Percentiles rank a stretch among this genome's conserved stretches.
Conservation (phyloP, 2,888 invertebrate genomes). For the Platerodrilus igneus region DNA sequence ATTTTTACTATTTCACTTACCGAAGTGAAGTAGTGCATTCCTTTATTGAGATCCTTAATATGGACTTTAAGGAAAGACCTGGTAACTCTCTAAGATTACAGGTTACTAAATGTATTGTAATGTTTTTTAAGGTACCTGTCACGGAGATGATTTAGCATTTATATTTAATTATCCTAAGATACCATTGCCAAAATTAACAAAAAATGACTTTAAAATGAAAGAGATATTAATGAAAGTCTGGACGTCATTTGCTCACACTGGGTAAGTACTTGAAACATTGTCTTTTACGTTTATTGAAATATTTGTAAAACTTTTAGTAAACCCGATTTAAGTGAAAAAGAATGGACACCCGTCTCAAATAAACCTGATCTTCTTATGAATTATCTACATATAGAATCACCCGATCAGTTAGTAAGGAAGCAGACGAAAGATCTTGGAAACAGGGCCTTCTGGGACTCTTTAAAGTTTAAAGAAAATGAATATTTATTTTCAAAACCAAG, state of each 20-base stretch:
- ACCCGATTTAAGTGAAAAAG: constrained; percentile 22
- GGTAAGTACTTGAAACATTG: constrained; percentile 47
- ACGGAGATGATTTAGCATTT: constrained; percentile 53
- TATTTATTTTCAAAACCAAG: neutral
- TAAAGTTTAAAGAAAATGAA: constrained; percentile 54
- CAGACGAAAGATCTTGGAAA: constrained; percentile 50
- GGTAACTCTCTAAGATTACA: constrained; percentile 8
- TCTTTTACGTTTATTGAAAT: too few species aligned
- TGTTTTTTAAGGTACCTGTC: constrained; percentile 46
- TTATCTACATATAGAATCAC: constrained; percentile 52
- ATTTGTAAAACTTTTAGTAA: constrained; percentile 8
- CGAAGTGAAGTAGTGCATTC: constrained; percentile 3
- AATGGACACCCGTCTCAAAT: constrained; percentile 49
- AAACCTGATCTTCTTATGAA: constrained; percentile 46
- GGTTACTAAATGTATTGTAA: neutral
- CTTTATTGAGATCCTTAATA: neutral
- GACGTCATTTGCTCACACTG: constrained; percentile 51
- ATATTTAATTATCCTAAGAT: constrained; percentile 43
- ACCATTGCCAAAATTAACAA: constrained; percentile 32
- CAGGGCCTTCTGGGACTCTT: constrained; percentile 54
- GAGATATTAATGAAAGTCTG: constrained; percentile 51
- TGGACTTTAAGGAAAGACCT: neutral
- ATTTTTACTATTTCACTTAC: constrained; percentile 56
- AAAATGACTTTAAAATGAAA: constrained; percentile 49
- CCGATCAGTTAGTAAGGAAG: constrained; percentile 47